These are phyloP conservation scores for Eulemur albifrons DNA, from an alignment of 2,797 vertebrate species.

Conservation along the genomic window DNA sequence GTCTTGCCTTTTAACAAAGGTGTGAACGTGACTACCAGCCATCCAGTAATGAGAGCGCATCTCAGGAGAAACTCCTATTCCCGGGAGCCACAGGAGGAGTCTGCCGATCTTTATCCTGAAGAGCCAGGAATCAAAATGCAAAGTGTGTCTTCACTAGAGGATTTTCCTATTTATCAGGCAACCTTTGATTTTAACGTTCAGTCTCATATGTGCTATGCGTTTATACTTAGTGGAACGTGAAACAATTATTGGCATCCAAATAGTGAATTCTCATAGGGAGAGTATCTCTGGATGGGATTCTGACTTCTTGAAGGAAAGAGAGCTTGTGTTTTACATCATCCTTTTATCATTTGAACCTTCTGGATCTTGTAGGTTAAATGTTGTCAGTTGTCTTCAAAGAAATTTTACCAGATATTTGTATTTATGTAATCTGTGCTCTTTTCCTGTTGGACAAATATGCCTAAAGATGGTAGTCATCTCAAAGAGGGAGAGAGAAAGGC, in stretches of 20 bases:
- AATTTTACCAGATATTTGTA: neutral
- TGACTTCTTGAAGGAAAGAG: neutral
- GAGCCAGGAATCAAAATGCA: conserved; percentile 51
- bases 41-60: neutral
- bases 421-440: neutral
- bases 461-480: neutral
- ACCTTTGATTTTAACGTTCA: conserved; percentile 52
- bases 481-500: neutral
- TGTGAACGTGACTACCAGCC: conserved; percentile 54
- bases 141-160: conserved; percentile 1
- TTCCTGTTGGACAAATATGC: neutral
- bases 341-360: neutral
- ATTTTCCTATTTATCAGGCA: conserved; percentile 60
- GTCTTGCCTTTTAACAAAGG: conserved; percentile 59
- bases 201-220: conserved; percentile 10
- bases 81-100: neutral
- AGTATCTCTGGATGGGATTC: neutral
- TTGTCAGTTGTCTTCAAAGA: conserved; percentile 3
- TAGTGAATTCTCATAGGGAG: neutral
- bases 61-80: conserved; percentile 39
- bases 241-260: conserved; percentile 32
- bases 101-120: conserved; percentile 41
- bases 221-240: conserved; percentile 48
- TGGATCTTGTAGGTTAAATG: conserved; percentile 26
- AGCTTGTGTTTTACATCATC: neutral